These are phyloP conservation scores for Hippocampus abdominalis DNA, from an alignment of 2,113 vertebrate species.

Conservation along the genomic window DNA sequence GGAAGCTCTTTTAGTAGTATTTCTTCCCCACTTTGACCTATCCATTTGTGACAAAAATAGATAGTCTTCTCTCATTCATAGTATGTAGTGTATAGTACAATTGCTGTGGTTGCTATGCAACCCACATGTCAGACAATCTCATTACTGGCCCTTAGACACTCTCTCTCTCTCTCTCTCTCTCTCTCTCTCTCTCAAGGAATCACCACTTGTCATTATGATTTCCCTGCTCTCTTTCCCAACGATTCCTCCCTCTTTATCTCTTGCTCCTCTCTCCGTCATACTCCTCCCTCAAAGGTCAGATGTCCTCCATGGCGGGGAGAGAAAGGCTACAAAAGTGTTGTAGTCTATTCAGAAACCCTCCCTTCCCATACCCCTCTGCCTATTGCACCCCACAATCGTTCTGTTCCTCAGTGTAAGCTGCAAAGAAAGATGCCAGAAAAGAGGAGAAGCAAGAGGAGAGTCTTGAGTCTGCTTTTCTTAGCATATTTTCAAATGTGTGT, in stretches of 20 bases:
- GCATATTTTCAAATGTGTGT: slow-evolving; percentile 66
- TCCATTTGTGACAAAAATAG: slow-evolving; percentile 68
- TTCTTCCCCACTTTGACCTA: slow-evolving; percentile 50
- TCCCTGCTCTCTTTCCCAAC: slow-evolving; percentile 45
- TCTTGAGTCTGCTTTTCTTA: slow-evolving; percentile 66
- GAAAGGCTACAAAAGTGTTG: slow-evolving; percentile 84
- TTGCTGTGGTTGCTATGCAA: slow-evolving; percentile 66
- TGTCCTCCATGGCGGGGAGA: slow-evolving; percentile 89
- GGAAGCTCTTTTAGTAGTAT: slow-evolving; percentile 29
- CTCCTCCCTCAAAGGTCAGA: slow-evolving; percentile 92
- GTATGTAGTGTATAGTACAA: slow-evolving; percentile 67
- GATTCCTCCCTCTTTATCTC: slow-evolving; percentile 65
- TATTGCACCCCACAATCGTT: slow-evolving; percentile 87
- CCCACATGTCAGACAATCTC: slow-evolving; percentile 70
- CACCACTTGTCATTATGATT: slow-evolving; percentile 73
- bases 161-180: slow-evolving; percentile 38
- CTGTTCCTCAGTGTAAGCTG: slow-evolving; percentile 77
- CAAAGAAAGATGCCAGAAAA: slow-evolving; percentile 63
- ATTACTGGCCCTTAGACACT: slow-evolving; percentile 73
- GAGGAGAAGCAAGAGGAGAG: slow-evolving; percentile 59
- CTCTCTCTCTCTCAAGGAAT: slow-evolving; percentile 67
- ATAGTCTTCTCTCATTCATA: slow-evolving; percentile 65
- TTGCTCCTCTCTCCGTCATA: slow-evolving; percentile 46
- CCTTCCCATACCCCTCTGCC: slow-evolving; percentile 56
- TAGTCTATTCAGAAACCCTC: slow-evolving; percentile 82